Conservation (phyloP, 2,113 vertebrate species). For the Micromys minutus region DNA sequence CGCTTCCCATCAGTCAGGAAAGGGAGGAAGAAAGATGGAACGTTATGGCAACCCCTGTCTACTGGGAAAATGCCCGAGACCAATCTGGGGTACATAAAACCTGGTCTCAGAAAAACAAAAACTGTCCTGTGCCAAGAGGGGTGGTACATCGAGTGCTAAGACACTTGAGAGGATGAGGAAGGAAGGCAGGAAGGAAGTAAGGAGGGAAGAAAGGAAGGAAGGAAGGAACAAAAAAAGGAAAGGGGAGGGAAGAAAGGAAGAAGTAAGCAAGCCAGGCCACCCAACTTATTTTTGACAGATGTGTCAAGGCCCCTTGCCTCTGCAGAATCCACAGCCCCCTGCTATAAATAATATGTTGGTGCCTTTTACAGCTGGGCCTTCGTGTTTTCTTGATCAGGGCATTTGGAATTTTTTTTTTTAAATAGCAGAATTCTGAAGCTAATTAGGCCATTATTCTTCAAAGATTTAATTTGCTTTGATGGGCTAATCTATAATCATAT, state of each 20-base stretch:
- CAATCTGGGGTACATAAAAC: no score
- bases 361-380: conserved; percentile 39
- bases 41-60: neutral
- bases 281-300: conserved; percentile 20
- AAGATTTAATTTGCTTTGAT: conserved; percentile 80
- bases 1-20: neutral
- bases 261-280: neutral
- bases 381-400: conserved; percentile 38
- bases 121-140: neutral
- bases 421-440: conserved; percentile 49
- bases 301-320: neutral
- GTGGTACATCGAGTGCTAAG: no score
- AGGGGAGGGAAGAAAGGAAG: no score
- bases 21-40: neutral
- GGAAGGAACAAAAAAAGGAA: fast-evolving
- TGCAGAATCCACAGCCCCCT: neutral
- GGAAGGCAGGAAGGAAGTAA: neutral
- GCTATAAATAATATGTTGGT: neutral
- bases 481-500: conserved; percentile 72
- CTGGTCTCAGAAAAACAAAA: neutral
- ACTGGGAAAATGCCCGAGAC: neutral
- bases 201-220: no score
- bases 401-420: conserved; percentile 67
- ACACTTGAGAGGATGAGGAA: neutral
- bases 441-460: conserved; percentile 73